Evolutionary conservation across 2,113 vertebrate species (phyloP), one percentile per base, ranked within the genome.

Genomic region (Paraplagusia blochii): DNA sequence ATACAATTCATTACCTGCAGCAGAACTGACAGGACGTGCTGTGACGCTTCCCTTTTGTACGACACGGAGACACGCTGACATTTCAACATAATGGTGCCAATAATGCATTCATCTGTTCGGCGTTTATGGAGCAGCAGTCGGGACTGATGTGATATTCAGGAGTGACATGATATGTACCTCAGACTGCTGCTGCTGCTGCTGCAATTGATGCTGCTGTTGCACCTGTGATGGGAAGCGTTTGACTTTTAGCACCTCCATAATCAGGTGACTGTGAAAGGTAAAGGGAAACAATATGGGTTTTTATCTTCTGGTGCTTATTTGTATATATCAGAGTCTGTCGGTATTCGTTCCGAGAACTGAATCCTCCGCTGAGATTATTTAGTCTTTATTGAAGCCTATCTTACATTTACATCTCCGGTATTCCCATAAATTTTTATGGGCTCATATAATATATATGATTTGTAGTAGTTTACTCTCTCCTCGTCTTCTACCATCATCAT

Each of bases 11-110:
- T 76, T 74, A 74, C 58, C 66, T 74, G 71, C 53, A 65, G 56
- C 62, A 49, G 3, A 44, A 44, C 61, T 76, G 71, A 66, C 76
- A 78, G 78, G 52, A 69, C 51, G 19, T 36, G 61, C 71, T 59
- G 81, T 11, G 61, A 59, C n/a, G 53, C 53, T 44, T 10, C 50
- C 22, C 60, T 69, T 29, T 57, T 68, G 63, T 63, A 47, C 5
- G 19, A 48, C 53, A 15, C 47, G 19, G 59, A 59, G 50, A 55
- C 74, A 71, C 48, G 29, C 72, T 85, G 82, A 86, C 78, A 85
- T 85, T 88, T 84, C 53, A 73, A 62, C 78, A 83, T 66, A 82
- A 76, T 79, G 73, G 63, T 66, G 59, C 61, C 77, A 74, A 73
- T 83, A 73, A 80, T 69, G 59, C 71, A 76, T 81, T 81, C 80